A percentile compares a stretch with the other conserved stretches of the same genome.
These are phyloP conservation scores for Grus americana DNA, from an alignment of 2,113 vertebrate species.

Conservation along the genomic window DNA sequence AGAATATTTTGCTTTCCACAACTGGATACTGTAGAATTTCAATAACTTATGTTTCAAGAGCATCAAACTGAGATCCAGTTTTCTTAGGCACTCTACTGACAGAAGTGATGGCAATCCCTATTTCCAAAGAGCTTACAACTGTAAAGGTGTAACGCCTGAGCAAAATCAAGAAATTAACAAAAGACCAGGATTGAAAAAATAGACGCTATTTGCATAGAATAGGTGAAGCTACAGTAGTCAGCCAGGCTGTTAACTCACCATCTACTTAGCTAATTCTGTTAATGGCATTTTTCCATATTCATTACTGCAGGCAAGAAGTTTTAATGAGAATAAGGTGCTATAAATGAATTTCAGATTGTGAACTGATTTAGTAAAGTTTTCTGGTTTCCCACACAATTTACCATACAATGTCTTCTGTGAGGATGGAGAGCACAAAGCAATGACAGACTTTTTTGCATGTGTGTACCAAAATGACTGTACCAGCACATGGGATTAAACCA, in stretches of 20 bases:
- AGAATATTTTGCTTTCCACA: background rate
- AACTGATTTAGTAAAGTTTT: background rate
- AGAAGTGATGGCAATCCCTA: background rate
- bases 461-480: background rate
- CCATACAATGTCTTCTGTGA: background rate
- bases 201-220: background rate
- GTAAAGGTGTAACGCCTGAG: background rate
- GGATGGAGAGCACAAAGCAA: background rate
- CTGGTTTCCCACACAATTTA: background rate
- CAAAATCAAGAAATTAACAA: background rate
- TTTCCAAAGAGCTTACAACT: background rate
- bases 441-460: fast-evolving
- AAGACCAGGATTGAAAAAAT: background rate
- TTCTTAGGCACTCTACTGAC: background rate
- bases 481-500: background rate
- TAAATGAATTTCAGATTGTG: background rate
- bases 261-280: background rate
- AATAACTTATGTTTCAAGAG: background rate
- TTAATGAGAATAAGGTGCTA: background rate
- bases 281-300: background rate
- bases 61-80: background rate
- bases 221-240: background rate
- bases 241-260: background rate
- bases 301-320: background rate
- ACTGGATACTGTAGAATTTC: background rate